These are phyloP conservation scores for Temnothorax curvispinosus DNA, from an alignment of 1,140 invertebrate genomes.

Conservation along the genomic window DNA sequence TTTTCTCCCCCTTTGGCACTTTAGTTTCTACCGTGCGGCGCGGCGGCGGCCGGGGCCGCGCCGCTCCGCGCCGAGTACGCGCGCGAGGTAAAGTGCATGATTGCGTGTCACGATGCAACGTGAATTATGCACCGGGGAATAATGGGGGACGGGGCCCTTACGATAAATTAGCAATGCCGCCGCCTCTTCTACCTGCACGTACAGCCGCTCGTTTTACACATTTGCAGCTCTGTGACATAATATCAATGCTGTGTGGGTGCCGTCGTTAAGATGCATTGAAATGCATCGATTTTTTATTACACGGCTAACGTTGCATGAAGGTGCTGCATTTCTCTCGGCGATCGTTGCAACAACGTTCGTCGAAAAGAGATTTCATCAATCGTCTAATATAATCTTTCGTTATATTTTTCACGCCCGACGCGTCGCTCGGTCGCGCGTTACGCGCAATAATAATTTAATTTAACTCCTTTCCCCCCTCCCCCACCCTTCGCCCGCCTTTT, in stretches of 20 bases:
- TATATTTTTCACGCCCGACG: background rate
- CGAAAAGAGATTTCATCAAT: background rate
- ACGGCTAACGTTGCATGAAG: conserved; percentile 31
- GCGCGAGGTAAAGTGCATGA: conserved; percentile 43
- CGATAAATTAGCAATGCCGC: conserved; percentile 51
- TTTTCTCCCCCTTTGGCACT: conserved; percentile 42
- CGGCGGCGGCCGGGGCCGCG: background rate
- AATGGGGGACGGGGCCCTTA: conserved; percentile 26
- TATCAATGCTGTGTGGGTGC: background rate
- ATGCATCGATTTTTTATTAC: conserved; percentile 59
- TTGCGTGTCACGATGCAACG: conserved; percentile 56
- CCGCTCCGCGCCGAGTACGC: background rate
- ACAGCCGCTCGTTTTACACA: background rate
- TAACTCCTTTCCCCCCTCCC: background rate
- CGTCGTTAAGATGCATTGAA: conserved; percentile 57
- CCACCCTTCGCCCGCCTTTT: background rate
- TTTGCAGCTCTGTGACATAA: conserved; percentile 24
- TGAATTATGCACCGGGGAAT: conserved; percentile 53
- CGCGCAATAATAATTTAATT: background rate
- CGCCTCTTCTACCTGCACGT: background rate
- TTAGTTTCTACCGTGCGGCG: conserved; percentile 16
- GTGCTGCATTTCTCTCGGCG: conserved; percentile 20
- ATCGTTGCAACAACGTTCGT: background rate
- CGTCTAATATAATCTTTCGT: background rate
- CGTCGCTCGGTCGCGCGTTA: background rate